These are phyloP conservation scores for Pteronotus mesoamericanus DNA, from an alignment of 2,797 vertebrate species.

Conservation along the genomic window DNA sequence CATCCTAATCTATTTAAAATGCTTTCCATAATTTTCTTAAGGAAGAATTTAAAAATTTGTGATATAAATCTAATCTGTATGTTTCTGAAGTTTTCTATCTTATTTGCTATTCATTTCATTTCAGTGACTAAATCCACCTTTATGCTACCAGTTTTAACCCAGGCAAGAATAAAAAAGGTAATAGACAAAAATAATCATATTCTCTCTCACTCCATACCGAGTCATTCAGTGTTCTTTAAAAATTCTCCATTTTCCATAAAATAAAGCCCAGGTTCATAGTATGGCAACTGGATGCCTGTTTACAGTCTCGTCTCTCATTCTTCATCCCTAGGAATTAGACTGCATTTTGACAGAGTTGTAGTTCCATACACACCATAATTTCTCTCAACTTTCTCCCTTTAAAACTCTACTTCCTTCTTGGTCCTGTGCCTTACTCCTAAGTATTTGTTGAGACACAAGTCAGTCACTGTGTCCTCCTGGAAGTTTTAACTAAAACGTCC, in stretches of 20 bases:
- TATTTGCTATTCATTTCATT: neutral
- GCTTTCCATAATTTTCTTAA: neutral
- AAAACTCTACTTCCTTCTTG: neutral
- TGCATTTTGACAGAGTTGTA: fast-evolving
- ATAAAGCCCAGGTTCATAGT: neutral
- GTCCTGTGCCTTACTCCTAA: neutral
- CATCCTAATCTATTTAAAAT: neutral
- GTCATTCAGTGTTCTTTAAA: neutral
- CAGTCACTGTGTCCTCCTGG: no score
- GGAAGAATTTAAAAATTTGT: neutral
- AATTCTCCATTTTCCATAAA: neutral
- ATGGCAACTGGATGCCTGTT: neutral
- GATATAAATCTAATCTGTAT: neutral
- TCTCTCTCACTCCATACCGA: fast-evolving
- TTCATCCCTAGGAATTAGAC: neutral
- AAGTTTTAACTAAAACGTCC: neutral
- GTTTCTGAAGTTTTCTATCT: neutral
- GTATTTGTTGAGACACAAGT: neutral
- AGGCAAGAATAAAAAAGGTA: neutral
- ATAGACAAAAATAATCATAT: neutral
- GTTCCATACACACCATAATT: neutral
- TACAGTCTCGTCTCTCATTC: neutral
- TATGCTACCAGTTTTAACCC: neutral
- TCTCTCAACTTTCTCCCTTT: neutral
- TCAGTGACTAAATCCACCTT: neutral